Evolutionary conservation across 37 sponge, comb jelly and placozoan genomes (phyloP).

Genomic region (Bolinopsis microptera): DNA sequence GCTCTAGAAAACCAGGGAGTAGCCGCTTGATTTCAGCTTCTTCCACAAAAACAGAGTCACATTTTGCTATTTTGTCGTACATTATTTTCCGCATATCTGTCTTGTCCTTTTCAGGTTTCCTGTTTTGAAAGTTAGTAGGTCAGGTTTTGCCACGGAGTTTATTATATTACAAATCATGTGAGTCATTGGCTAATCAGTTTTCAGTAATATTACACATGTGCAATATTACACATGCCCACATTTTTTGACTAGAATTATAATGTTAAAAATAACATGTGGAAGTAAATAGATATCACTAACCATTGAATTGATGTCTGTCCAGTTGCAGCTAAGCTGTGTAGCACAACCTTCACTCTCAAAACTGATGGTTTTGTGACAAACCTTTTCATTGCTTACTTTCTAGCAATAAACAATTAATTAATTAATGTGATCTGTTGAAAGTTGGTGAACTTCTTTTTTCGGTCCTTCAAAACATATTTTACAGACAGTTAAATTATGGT

Average conservation of each 20-base stretch:
- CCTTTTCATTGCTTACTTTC: conserved; percentile 1
- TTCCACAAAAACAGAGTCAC: conserved; percentile 55
- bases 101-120: conserved; percentile 53
- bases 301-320: neutral
- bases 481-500: too few species aligned
- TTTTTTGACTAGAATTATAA: too few species aligned
- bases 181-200: too few species aligned
- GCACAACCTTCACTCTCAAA: neutral
- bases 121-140: neutral
- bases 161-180: too few species aligned
- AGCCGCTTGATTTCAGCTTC: conserved; percentile 16
- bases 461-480: too few species aligned
- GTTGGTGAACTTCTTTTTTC: too few species aligned
- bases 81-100: neutral
- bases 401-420: too few species aligned
- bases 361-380: conserved; percentile 21
- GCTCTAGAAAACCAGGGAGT: conserved; percentile 17
- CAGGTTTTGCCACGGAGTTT: too few species aligned
- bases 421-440: too few species aligned
- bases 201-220: neutral
- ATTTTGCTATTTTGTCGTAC: conserved; percentile 48
- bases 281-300: neutral
- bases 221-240: too few species aligned
- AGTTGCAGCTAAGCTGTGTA: conserved; percentile 33
- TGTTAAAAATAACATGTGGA: too few species aligned